Evolutionary conservation across 2,113 vertebrate species (phyloP).

Genomic region (Lutjanus erythropterus): DNA sequence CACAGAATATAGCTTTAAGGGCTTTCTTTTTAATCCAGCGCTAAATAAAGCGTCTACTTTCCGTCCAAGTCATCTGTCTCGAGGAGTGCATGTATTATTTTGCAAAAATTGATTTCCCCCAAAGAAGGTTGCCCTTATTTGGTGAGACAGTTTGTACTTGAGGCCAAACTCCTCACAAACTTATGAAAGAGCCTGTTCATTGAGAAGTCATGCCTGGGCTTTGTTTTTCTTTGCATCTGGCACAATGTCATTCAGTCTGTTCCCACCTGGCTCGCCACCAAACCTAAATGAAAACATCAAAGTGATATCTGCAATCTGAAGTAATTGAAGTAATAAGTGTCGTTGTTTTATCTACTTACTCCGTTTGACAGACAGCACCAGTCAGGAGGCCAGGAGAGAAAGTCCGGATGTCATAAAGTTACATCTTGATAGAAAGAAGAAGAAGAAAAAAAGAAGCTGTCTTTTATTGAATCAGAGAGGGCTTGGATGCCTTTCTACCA

Average conservation of each 20-base stretch:
- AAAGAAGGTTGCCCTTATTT: conserved; percentile 58
- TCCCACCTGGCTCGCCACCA: conserved; percentile 67
- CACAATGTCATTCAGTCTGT: conserved; percentile 56
- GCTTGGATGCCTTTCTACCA: neutral
- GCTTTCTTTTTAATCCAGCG: conserved; percentile 35
- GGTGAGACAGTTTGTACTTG: conserved; percentile 49
- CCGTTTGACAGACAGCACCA: conserved; percentile 24
- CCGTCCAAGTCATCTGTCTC: no score
- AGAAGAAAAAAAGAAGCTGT: no score
- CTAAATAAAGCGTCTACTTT: conserved; percentile 34
- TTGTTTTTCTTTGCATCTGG: conserved; percentile 67
- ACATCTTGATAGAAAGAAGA: conserved; percentile 32
- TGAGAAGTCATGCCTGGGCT: conserved; percentile 63
- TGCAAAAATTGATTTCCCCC: conserved; percentile 38
- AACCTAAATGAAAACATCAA: conserved; percentile 70
- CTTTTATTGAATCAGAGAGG: neutral
- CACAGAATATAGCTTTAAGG: conserved; percentile 36
- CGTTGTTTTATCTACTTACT: conserved; percentile 21
- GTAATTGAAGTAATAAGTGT: conserved; percentile 35
- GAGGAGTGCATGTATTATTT: conserved; percentile 49
- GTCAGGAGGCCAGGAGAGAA: conserved; percentile 4
- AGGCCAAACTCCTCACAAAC: conserved; percentile 53
- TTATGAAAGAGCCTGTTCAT: conserved; percentile 74
- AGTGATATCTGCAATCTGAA: conserved; percentile 47
- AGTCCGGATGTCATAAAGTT: conserved; percentile 24